phyloP scores from a whole-genome alignment of 2,888 invertebrate species.

The Sminthurinus aureus region DNA sequence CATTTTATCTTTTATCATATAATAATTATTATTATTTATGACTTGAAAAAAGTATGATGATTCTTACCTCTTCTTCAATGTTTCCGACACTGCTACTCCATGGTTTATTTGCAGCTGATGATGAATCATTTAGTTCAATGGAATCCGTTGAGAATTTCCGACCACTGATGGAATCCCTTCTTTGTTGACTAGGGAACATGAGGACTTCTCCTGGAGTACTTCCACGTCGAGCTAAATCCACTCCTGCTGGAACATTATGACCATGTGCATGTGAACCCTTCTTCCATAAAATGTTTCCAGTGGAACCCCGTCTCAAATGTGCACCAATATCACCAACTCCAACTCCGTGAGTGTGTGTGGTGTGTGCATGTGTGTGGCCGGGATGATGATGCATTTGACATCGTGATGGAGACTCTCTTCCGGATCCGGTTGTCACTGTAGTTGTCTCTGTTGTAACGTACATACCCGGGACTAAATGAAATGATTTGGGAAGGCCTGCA shows the following conservation, averaged over 20 bases:
- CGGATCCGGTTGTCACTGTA: conserved; percentile 38
- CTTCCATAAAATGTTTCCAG: conserved; percentile 58
- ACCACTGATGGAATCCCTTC: conserved; percentile 13
- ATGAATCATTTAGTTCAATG: conserved; percentile 55
- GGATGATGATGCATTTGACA: conserved; percentile 55
- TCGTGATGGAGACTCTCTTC: conserved; percentile 49
- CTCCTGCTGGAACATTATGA: conserved; percentile 47
- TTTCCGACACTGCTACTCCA: conserved; percentile 49
- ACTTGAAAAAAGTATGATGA: neutral
- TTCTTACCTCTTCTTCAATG: conserved; percentile 59
- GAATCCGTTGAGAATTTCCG: conserved; percentile 59
- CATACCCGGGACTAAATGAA: conserved; percentile 56
- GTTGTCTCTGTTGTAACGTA: conserved; percentile 48
- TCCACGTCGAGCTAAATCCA: conserved; percentile 51
- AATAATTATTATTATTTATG: no score
- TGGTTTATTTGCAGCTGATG: conserved; percentile 40
- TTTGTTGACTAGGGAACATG: conserved; percentile 47
- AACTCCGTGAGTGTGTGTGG: no score
- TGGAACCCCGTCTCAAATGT: conserved; percentile 57
- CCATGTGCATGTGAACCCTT: conserved; percentile 52
- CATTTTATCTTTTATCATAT: no score
- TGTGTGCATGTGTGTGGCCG: conserved; percentile 3
- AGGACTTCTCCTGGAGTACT: conserved; percentile 59
- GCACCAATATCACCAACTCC: conserved; percentile 26
- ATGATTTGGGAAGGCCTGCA: conserved; percentile 54